Percentiles rank a stretch among this genome's conserved stretches.
Evolutionary conservation across 1,140 invertebrate genomes (phyloP).

Genomic region (Hyphantria cunea): DNA sequence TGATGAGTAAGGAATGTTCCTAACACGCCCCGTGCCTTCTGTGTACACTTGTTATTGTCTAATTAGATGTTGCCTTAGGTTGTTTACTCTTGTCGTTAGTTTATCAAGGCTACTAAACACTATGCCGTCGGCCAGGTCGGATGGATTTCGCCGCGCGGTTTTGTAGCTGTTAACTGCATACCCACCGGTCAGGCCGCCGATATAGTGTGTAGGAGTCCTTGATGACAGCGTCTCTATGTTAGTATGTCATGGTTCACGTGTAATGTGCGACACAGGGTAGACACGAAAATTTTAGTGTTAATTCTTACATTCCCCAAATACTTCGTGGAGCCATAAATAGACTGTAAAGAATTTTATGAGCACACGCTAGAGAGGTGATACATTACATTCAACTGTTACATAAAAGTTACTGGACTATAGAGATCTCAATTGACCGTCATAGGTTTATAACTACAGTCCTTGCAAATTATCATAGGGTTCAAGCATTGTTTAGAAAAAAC

Average conservation of each 20-base stretch:
- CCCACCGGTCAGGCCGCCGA: too few relatives aligned
- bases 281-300: constrained; percentile 15
- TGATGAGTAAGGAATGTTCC: constrained; percentile 72
- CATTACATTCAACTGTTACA: constrained; percentile 13
- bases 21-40: constrained; percentile 51
- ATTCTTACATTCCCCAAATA: constrained; percentile 19
- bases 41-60: constrained; percentile 20
- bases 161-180: too few relatives aligned
- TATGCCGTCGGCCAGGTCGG: too few relatives aligned
- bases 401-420: constrained; percentile 22
- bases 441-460: constrained; percentile 14
- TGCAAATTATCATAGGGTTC: constrained; percentile 10
- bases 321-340: constrained; percentile 1
- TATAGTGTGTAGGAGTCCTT: too few relatives aligned
- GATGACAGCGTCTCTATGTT: constrained; percentile 3
- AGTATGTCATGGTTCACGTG: constrained; percentile 4
- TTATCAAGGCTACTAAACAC: too few relatives aligned
- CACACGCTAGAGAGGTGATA: constrained; percentile 17
- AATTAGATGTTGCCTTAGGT: constrained; percentile 23
- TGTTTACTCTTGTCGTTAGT: constrained; percentile 16
- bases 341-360: constrained; percentile 11
- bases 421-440: constrained; percentile 25
- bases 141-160: too few relatives aligned
- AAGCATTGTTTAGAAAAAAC: background rate
- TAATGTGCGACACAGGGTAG: constrained; percentile 21